Percentiles rank a stretch among this genome's conserved stretches.
Conservation (phyloP, 2,888 invertebrate genomes). For the Bedellia somnulentella region DNA sequence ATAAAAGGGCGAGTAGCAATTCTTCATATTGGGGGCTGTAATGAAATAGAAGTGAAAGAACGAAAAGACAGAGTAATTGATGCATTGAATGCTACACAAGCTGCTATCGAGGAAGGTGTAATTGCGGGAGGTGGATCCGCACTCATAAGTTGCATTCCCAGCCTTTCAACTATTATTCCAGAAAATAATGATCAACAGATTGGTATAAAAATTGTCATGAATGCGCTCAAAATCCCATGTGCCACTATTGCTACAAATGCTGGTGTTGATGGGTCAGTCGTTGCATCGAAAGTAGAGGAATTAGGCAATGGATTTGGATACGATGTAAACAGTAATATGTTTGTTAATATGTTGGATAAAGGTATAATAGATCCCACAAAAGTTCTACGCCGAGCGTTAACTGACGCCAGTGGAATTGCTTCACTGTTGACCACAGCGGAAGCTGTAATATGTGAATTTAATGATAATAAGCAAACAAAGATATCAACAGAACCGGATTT, state of each 20-base stretch:
- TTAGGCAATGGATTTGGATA: slow-evolving; percentile 76
- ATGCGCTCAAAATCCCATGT: slow-evolving; percentile 84
- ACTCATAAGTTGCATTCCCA: slow-evolving; percentile 76
- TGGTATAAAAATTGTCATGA: slow-evolving; percentile 80
- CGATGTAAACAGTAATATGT: slow-evolving; percentile 85
- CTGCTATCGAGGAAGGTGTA: slow-evolving; percentile 94
- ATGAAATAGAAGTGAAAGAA: slow-evolving; percentile 90
- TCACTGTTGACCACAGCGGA: slow-evolving; percentile 78
- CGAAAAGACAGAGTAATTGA: slow-evolving; percentile 95
- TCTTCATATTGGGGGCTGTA: slow-evolving; percentile 81
- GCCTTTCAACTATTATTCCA: slow-evolving; percentile 64
- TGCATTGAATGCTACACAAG: slow-evolving; percentile 91
- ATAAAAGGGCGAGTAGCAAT: slow-evolving; percentile 80
- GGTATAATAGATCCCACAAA: slow-evolving; percentile 97
- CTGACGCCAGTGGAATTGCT: slow-evolving; percentile 43
- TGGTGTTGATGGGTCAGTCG: slow-evolving; percentile 84
- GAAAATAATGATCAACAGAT: slow-evolving; percentile 76
- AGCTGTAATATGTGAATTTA: slow-evolving; percentile 82
- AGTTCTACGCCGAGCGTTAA: slow-evolving; percentile 43
- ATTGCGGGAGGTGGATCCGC: slow-evolving; percentile 95
- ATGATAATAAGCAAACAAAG: too few species aligned
- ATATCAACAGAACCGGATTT: too few species aligned
- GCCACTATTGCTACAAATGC: slow-evolving; percentile 89
- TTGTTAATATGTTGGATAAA: slow-evolving; percentile 85
- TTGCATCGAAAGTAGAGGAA: slow-evolving; percentile 87